phyloP scores from a whole-genome alignment of 2,113 vertebrate genomes.

The Trichomycterus rosablanca region DNA sequence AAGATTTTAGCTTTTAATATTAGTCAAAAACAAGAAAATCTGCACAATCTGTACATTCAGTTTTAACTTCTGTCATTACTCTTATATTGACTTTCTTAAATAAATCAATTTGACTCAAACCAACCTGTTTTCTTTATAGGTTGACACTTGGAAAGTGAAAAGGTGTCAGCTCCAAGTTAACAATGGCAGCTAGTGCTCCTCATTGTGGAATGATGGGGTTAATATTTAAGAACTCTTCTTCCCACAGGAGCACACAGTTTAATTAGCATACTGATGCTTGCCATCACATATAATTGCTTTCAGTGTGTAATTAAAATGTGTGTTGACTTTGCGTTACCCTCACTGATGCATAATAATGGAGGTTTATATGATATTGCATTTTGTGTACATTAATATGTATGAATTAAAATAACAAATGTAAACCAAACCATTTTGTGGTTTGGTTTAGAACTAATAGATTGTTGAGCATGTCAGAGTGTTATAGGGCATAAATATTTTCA shows the following conservation, averaged over 20 bases:
- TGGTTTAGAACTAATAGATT: conserved; percentile 36
- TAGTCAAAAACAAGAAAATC: no score
- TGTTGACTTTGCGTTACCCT: conserved; percentile 72
- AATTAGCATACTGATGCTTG: conserved; percentile 67
- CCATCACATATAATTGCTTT: conserved; percentile 72
- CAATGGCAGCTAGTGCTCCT: conserved; percentile 55
- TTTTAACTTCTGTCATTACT: conserved; percentile 25
- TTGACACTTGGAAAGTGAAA: conserved; percentile 53
- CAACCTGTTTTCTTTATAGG: conserved; percentile 54
- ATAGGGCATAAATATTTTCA: conserved; percentile 37
- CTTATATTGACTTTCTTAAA: conserved; percentile 38
- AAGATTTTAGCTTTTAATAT: no score
- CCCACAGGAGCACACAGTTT: conserved; percentile 60
- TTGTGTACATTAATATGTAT: conserved; percentile 59
- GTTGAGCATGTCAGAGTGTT: conserved; percentile 38
- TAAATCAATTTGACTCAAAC: conserved; percentile 52
- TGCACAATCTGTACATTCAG: no score
- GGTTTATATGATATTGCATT: conserved; percentile 70
- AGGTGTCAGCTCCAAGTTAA: conserved; percentile 52
- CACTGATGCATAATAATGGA: conserved; percentile 72
- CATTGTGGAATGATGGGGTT: conserved; percentile 54
- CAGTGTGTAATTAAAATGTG: conserved; percentile 71
- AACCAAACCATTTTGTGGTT: conserved; percentile 39
- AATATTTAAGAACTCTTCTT: conserved; percentile 67
- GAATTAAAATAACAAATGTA: conserved; percentile 49